Conservation (phyloP, 2,113 vertebrate genomes). For the Strix aluco region DNA sequence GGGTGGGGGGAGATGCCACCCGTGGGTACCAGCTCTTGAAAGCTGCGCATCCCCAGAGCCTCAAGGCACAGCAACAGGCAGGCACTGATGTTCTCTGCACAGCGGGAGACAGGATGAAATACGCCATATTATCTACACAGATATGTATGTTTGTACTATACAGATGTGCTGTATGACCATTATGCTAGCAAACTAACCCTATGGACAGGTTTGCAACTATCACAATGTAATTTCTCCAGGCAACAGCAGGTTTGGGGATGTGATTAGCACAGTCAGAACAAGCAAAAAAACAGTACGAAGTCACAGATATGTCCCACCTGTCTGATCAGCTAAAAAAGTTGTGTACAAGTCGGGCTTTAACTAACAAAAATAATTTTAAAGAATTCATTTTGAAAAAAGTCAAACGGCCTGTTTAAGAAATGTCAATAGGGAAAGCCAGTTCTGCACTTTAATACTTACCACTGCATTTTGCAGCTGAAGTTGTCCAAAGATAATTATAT, state of each 20-base stretch:
- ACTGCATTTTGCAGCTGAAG: background rate
- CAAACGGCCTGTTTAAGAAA: background rate
- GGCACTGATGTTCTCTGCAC: background rate
- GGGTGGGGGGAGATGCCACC: background rate
- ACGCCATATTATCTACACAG: background rate
- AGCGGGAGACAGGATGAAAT: background rate
- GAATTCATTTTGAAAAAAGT: background rate
- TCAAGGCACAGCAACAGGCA: background rate
- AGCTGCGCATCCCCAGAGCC: background rate
- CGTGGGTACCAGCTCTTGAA: background rate
- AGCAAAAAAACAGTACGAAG: background rate
- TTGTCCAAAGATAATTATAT: background rate
- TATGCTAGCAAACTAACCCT: background rate
- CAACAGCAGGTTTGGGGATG: background rate
- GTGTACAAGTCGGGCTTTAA: background rate
- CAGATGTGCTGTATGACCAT: rapidly evolving
- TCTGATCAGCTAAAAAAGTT: background rate
- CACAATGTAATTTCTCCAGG: background rate
- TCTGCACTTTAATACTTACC: background rate
- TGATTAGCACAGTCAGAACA: background rate
- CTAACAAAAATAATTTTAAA: background rate
- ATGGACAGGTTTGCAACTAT: background rate
- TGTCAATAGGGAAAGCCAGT: background rate
- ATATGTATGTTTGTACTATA: rapidly evolving
- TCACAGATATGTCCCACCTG: too few species aligned